Evolutionary conservation across 2,113 vertebrate species (phyloP).

Genomic region (Sorex fumeus): DNA sequence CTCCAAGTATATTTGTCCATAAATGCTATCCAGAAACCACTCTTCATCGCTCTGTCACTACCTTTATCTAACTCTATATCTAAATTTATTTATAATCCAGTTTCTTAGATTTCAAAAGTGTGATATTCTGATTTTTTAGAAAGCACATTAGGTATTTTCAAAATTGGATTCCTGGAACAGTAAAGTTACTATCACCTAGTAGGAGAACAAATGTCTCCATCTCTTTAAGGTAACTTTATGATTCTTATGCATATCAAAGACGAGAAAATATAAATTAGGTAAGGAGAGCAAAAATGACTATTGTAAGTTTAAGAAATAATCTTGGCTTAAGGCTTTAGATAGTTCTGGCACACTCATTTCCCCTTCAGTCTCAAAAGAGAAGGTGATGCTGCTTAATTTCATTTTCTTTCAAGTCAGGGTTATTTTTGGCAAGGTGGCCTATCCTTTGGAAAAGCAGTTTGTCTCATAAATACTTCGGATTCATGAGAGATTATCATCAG

Average conservation of each 20-base stretch:
- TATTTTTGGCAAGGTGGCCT: neutral
- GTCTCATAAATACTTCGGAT: neutral
- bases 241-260: neutral
- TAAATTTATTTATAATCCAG: too few relatives aligned
- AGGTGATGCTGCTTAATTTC: neutral
- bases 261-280: neutral
- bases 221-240: neutral
- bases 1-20: neutral
- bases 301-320: constrained; percentile 39
- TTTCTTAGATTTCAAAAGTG: neutral
- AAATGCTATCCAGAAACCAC: neutral
- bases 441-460: neutral
- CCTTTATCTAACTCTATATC: too few relatives aligned
- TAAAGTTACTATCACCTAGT: neutral
- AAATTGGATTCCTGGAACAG: neutral
- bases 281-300: neutral
- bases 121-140: neutral
- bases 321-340: neutral
- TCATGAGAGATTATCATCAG: neutral
- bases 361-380: neutral
- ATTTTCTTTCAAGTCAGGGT: neutral
- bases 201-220: neutral
- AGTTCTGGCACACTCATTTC: neutral
- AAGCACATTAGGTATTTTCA: neutral
- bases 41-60: too few relatives aligned